Evolutionary conservation across 2,113 vertebrate species (phyloP), one percentile per base, ranked within the genome.

Genomic region (Pogona vitticeps): DNA sequence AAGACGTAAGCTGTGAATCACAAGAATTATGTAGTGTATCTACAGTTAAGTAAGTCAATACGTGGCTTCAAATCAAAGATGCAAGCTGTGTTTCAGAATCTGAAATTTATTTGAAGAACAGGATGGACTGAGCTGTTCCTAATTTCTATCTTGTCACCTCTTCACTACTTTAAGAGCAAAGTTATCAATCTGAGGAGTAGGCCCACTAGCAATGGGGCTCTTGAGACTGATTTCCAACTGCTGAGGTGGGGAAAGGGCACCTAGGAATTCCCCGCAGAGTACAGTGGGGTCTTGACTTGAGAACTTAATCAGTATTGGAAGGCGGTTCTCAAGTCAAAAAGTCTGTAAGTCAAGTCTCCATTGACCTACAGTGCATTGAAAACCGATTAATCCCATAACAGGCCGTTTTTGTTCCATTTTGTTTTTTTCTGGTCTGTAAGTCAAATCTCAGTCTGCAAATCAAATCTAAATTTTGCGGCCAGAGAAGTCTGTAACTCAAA

Each of bases 81-180:
- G 90, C 87, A 94, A 88, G 80, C 86, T 92, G 95, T 94, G 94
- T 92, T 95, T 77, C 90, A 93, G 94, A 88, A 90, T 91, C 77
- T 59, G 93, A 72, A n/a, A 8, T 59, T 79, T 61, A 59, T 59
- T 79, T 83, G 10, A 73, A 31, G 56, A 26, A 40, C 17, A 18
- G 56, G 70, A 40, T 73, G 6, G 10, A 31, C 28, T 73, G 3
- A 56, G 3, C 14, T 52, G 40, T 18, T n/a, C 73, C 38, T 65
- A 80, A 81, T 42, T 46, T n/a, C 42, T 82, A 28, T 82, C 26
- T n/a, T n/a, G 40, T 26, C 79, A 42, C 38, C 38, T 67, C 40
- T 26, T 42, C 52, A 26, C 65, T 36, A 52, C 20, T 84, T 52
- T 76, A 46, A 84, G 36, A n/a, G 5, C 61, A 36, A 12, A 18